These are phyloP conservation scores for Hephaestus fuliginosus DNA, from an alignment of 2,797 vertebrate species.

Conservation along the genomic window DNA sequence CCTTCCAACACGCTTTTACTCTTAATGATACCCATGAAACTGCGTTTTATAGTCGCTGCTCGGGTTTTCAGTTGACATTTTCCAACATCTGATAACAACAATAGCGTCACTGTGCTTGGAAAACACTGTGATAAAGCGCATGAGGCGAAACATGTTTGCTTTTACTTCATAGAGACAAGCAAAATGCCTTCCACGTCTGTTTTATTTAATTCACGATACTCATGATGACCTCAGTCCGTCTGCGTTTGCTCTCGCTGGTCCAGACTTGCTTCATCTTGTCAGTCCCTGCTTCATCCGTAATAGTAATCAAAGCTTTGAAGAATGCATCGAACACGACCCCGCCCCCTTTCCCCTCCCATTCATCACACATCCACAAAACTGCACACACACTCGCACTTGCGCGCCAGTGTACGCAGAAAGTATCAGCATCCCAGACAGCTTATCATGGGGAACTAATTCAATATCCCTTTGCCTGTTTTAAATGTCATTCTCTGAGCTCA, in stretches of 20 bases:
- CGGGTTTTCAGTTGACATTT: slow-evolving; percentile 30
- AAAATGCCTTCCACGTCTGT: slow-evolving; percentile 26
- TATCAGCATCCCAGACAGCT: slow-evolving; percentile 76
- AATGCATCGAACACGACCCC: slow-evolving; percentile 54
- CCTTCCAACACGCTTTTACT: slow-evolving; percentile 9
- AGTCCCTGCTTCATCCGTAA: slow-evolving; percentile 51
- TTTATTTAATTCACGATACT: slow-evolving; percentile 42
- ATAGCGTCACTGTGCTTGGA: not conserved
- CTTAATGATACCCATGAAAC: slow-evolving; percentile 27
- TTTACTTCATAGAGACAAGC: slow-evolving; percentile 17
- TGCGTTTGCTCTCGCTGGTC: slow-evolving; percentile 25
- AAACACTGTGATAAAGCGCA: slow-evolving; percentile 12
- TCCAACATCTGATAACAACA: slow-evolving; percentile 36
- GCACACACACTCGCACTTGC: slow-evolving; percentile 24
- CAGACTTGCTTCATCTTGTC: slow-evolving; percentile 40
- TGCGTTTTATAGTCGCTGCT: not conserved
- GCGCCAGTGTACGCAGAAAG: slow-evolving; percentile 55
- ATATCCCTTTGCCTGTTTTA: slow-evolving; percentile 86
- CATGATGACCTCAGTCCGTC: slow-evolving; percentile 31
- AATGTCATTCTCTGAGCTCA: slow-evolving; percentile 88
- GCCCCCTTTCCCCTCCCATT: not conserved
- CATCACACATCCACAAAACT: slow-evolving; percentile 19
- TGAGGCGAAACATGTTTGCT: slow-evolving; percentile 25
- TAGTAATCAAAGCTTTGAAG: slow-evolving; percentile 72
- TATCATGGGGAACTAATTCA: slow-evolving; percentile 88